These are phyloP conservation scores for Oedothorax gibbosus DNA, from an alignment of 1,140 invertebrate species.

Conservation along the genomic window DNA sequence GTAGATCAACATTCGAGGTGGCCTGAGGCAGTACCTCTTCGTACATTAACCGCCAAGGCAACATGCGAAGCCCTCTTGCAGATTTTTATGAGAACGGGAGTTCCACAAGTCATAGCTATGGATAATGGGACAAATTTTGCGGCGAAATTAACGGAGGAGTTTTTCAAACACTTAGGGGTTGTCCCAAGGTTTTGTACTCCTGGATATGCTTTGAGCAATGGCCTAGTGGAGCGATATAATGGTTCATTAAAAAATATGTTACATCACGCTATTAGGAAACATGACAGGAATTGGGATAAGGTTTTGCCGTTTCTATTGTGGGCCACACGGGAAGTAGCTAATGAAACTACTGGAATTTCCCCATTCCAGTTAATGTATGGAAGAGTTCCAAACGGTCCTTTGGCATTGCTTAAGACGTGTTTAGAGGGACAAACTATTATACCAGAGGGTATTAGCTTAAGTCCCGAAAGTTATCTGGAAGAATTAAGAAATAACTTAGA, in stretches of 20 bases:
- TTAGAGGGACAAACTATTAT: not conserved
- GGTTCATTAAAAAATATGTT: not conserved
- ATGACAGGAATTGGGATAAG: not conserved
- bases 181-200: not conserved
- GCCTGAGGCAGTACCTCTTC: not conserved
- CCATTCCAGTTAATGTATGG: conserved; percentile 32
- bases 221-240: not conserved
- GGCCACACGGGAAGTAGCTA: conserved; percentile 3
- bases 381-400: not conserved
- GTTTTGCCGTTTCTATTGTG: conserved; percentile 9
- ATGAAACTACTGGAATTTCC: not conserved
- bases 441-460: not conserved
- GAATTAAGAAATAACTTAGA: not conserved
- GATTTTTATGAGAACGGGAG: conserved; percentile 2
- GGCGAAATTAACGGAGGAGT: not conserved
- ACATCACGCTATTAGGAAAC: not conserved
- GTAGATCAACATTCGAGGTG: not conserved
- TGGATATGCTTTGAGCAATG: not conserved
- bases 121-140: conserved; percentile 29
- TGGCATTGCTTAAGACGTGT: not conserved
- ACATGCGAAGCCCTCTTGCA: conserved; percentile 1
- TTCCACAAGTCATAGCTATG: conserved; percentile 23
- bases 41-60: not conserved
- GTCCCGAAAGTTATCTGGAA: not conserved
- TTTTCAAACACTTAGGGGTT: not conserved